Evolutionary conservation across 2,888 invertebrate genomes (phyloP).

Genomic region (Conus canariensis): DNA sequence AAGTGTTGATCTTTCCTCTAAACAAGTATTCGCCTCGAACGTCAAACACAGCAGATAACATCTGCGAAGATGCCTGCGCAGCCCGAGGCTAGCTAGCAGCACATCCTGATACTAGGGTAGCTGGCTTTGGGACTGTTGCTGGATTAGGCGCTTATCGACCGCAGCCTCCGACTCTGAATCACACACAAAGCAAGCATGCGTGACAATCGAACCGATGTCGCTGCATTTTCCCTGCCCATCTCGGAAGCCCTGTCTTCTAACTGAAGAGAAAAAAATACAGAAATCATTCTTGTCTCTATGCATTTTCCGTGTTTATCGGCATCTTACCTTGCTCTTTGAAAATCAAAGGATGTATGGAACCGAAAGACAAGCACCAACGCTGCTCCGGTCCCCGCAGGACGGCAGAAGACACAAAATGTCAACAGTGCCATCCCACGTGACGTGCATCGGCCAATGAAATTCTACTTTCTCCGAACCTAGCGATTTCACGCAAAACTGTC

Average conservation of each 20-base stretch:
- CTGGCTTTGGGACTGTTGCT: conserved; percentile 16
- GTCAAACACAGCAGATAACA: too few species aligned
- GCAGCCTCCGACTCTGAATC: conserved; percentile 12
- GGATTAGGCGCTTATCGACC: conserved; percentile 1
- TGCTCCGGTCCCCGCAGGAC: neutral
- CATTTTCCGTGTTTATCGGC: neutral
- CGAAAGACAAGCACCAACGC: conserved; percentile 6
- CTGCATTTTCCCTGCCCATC: neutral
- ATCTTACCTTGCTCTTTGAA: conserved; percentile 19
- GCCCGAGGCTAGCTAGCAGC: neutral
- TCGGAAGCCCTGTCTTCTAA: neutral
- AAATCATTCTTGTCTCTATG: neutral
- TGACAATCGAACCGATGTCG: neutral
- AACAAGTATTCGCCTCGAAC: too few species aligned
- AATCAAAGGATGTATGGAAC: neutral
- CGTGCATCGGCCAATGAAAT: conserved; percentile 19
- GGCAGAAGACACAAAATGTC: conserved; percentile 36
- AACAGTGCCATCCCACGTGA: conserved; percentile 33
- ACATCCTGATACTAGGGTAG: neutral
- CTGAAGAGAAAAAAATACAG: neutral
- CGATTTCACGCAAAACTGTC: neutral
- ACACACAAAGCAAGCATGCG: neutral
- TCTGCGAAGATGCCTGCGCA: neutral
- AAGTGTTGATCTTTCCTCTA: too few species aligned
- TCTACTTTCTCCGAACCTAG: neutral